Percentiles rank a stretch among this genome's conserved stretches.
These are phyloP conservation scores for Atherinomorus stipes DNA, from an alignment of 2,113 vertebrate species.

Conservation along the genomic window DNA sequence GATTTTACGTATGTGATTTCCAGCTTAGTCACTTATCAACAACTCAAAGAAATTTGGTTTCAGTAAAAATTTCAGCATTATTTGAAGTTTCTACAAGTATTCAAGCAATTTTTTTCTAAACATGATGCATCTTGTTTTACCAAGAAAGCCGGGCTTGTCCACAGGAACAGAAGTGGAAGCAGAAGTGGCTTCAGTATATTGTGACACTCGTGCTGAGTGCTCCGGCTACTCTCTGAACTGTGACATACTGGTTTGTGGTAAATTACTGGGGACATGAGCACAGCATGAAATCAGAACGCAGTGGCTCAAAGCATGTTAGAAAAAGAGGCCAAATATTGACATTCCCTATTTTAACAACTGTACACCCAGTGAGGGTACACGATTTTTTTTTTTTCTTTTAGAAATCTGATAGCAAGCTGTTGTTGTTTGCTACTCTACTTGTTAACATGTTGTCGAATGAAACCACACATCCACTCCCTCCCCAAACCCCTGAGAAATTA, in stretches of 20 bases:
- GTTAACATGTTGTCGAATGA: not conserved
- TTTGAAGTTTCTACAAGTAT: too few relatives aligned
- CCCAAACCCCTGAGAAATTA: too few relatives aligned
- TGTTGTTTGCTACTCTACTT: not conserved
- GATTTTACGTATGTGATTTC: too few relatives aligned
- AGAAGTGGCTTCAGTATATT: too few relatives aligned
- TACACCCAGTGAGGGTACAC: not conserved
- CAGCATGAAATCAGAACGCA: not conserved
- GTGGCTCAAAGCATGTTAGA: not conserved
- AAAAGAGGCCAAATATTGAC: not conserved
- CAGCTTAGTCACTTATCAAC: too few relatives aligned
- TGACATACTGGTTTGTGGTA: not conserved
- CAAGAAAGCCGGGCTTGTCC: too few relatives aligned
- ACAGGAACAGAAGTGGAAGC: not conserved
- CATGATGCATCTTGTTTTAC: too few relatives aligned
- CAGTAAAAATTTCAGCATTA: too few relatives aligned
- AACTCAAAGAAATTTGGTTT: too few relatives aligned
- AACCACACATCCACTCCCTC: too few relatives aligned
- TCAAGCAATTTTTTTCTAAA: too few relatives aligned
- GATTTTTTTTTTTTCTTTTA: not conserved
- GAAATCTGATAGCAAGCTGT: not conserved
- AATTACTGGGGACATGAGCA: slow-evolving; percentile 6
- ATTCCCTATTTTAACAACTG: not conserved
- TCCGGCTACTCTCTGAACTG: not conserved
- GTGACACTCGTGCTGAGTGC: not conserved